Conservation (phyloP, 2,113 vertebrate genomes). For the Gobio gobio region DNA sequence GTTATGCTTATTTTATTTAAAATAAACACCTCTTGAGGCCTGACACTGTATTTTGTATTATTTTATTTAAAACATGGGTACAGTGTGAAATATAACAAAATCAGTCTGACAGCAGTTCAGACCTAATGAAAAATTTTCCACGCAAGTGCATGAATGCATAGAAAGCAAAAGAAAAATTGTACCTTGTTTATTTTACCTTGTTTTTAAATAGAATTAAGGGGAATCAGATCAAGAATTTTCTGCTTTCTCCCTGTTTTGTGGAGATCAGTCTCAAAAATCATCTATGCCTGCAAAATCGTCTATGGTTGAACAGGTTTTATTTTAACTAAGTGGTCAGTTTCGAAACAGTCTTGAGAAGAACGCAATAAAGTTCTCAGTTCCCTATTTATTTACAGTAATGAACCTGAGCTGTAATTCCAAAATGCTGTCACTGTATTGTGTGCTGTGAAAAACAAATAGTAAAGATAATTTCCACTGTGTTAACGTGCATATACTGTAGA, state of each 20-base stretch:
- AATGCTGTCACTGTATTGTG: not conserved
- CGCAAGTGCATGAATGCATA: not conserved
- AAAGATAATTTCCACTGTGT: not conserved
- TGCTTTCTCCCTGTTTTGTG: not conserved
- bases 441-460: not conserved
- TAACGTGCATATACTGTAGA: not conserved
- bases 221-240: not conserved
- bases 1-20: not conserved
- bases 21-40: not conserved
- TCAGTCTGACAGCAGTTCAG: not conserved
- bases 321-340: not conserved
- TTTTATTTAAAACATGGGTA: not conserved
- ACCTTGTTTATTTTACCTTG: not conserved
- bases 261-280: not conserved
- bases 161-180: not conserved
- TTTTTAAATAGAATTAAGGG: no score
- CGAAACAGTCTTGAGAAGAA: not conserved
- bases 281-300: not conserved
- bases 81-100: not conserved
- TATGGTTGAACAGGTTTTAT: not conserved
- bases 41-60: not conserved
- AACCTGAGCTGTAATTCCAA: not conserved
- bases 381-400: not conserved
- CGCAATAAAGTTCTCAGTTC: not conserved
- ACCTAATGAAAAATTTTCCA: not conserved